These are phyloP conservation scores for Asteroscopus sphinx DNA, from an alignment of 2,888 invertebrate species.

Conservation along the genomic window DNA sequence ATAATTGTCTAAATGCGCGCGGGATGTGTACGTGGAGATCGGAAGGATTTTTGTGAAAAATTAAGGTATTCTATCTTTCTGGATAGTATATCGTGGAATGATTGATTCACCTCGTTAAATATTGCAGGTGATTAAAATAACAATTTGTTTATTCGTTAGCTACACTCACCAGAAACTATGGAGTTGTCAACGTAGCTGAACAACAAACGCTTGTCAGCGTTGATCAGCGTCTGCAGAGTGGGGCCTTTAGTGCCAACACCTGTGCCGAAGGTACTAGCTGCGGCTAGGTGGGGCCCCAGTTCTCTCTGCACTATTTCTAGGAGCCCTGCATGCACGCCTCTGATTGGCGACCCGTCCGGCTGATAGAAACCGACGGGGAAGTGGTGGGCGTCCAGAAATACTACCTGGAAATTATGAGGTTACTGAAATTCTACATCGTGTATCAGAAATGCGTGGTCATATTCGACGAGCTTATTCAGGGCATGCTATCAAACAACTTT, in stretches of 20 bases:
- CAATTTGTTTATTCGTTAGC: too few species aligned
- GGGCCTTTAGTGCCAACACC: constrained; percentile 80
- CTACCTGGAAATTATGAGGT: constrained; percentile 78
- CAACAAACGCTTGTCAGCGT: constrained; percentile 84
- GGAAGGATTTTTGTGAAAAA: too few species aligned
- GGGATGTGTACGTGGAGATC: too few species aligned
- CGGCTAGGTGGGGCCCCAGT: constrained; percentile 88
- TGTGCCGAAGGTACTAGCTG: constrained; percentile 78
- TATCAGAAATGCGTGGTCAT: too few species aligned
- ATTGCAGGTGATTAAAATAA: too few species aligned
- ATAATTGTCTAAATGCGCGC: too few species aligned
- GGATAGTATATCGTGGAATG: too few species aligned
- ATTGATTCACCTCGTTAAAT: too few species aligned
- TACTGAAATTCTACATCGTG: too few species aligned
- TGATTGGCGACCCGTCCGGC: constrained; percentile 79
- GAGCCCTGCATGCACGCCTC: constrained; percentile 87
- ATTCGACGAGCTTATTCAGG: too few species aligned
- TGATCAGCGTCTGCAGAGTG: constrained; percentile 84
- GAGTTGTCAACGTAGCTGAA: constrained; percentile 89
- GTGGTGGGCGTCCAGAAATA: constrained; percentile 95
- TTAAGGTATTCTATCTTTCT: too few species aligned
- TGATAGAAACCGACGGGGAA: constrained; percentile 92
- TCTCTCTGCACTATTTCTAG: constrained; percentile 88
- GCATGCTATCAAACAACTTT: too few species aligned
- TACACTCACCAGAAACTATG: constrained; percentile 76